Evolutionary conservation across 1,140 invertebrate genomes (phyloP).

Genomic region (Caerostris darwini): DNA sequence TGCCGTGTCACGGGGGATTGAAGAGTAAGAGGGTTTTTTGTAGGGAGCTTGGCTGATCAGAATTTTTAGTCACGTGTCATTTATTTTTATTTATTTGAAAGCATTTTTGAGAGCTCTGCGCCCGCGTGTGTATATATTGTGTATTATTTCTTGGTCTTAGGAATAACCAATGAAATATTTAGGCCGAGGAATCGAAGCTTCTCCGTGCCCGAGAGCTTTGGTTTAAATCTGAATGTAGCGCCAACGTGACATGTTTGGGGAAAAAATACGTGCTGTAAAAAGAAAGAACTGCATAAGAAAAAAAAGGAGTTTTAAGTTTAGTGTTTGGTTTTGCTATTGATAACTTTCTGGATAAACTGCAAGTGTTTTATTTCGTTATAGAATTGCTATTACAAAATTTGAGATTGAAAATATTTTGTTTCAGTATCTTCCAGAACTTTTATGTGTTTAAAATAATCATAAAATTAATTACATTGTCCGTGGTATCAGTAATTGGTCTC

Average conservation of each 20-base stretch:
- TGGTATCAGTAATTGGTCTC: too few species aligned
- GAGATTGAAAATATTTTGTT: not conserved
- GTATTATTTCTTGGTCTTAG: not conserved
- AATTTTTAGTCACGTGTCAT: slow-evolving; percentile 52
- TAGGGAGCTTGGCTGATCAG: slow-evolving; percentile 27
- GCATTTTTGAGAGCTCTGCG: not conserved
- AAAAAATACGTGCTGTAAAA: not conserved
- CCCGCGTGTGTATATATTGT: not conserved
- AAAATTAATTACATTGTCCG: too few species aligned
- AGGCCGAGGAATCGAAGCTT: slow-evolving; percentile 14
- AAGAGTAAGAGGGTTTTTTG: slow-evolving; percentile 34
- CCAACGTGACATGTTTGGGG: not conserved
- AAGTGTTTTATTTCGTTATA: not conserved
- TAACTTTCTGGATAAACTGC: not conserved
- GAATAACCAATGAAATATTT: slow-evolving; percentile 48
- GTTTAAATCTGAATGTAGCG: slow-evolving; percentile 40
- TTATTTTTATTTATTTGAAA: slow-evolving; percentile 38
- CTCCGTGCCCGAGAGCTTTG: slow-evolving; percentile 5
- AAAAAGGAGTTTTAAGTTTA: not conserved
- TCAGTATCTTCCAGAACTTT: not conserved
- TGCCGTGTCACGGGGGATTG: slow-evolving; percentile 25
- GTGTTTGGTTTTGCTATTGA: not conserved
- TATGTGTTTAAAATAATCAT: too few species aligned
- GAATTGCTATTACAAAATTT: not conserved
- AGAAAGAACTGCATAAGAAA: not conserved